These are phyloP conservation scores for Styela clava DNA, from an alignment of 23 tunicate species.

Conservation along the genomic window DNA sequence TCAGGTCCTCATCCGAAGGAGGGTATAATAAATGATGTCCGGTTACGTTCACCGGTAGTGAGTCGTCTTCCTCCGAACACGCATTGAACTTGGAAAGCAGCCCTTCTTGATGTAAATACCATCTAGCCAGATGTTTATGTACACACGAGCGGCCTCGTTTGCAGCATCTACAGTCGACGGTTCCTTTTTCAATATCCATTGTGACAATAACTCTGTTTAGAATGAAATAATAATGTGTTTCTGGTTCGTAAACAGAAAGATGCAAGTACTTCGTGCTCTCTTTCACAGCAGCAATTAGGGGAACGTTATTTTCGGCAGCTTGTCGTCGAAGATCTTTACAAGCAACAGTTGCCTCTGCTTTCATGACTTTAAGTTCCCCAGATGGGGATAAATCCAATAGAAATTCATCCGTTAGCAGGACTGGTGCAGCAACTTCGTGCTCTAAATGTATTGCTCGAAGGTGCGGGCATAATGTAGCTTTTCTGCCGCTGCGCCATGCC, in stretches of 20 bases:
- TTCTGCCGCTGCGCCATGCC: background rate
- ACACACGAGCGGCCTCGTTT: constrained; percentile 2
- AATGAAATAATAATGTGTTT: background rate
- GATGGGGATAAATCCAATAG: too few species aligned
- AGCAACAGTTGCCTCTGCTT: too few species aligned
- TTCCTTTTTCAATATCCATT: background rate
- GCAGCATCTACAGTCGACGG: constrained; percentile 21
- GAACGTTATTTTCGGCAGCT: background rate
- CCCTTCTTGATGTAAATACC: constrained; percentile 6
- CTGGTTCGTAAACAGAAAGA: constrained; percentile 5
- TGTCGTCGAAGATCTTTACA: background rate
- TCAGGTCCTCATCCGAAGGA: too few species aligned
- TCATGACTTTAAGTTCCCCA: too few species aligned
- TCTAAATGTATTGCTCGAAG: background rate
- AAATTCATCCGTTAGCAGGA: too few species aligned
- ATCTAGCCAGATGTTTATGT: constrained; percentile 1
- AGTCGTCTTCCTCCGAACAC: too few species aligned
- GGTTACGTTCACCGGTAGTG: too few species aligned
- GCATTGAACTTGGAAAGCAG: constrained; percentile 4
- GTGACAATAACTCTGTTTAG: constrained; percentile 9
- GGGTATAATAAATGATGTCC: too few species aligned
- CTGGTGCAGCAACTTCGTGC: background rate
- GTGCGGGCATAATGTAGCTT: background rate
- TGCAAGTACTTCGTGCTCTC: background rate
- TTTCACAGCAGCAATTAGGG: constrained; percentile 3